Conservation (phyloP, 2,113 vertebrate genomes). For the Microtus ochrogaster region DNA sequence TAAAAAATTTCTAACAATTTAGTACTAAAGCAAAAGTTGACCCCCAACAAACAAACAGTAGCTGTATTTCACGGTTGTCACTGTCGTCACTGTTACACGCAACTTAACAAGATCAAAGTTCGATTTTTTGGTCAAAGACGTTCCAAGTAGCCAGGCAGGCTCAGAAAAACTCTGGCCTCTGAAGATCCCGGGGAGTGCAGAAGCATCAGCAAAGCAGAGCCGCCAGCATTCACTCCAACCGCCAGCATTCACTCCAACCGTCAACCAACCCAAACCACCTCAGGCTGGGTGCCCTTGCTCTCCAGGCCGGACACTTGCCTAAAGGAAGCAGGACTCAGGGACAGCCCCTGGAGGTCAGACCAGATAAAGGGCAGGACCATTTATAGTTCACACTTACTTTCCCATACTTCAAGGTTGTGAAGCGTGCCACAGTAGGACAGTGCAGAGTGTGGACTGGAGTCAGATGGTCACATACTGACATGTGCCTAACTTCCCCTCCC, state of each 20-base stretch:
- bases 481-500: too few species aligned
- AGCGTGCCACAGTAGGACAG: rapidly evolving
- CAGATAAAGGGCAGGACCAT: neutral
- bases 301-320: neutral
- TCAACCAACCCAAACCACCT: slow-evolving; percentile 55
- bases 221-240: neutral
- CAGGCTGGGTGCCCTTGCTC: neutral
- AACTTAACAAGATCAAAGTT: neutral
- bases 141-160: neutral
- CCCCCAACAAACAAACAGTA: neutral
- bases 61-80: neutral
- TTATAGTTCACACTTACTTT: neutral
- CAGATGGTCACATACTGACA: neutral
- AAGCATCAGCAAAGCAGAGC: slow-evolving; percentile 26
- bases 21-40: neutral
- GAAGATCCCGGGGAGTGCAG: neutral
- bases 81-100: rapidly evolving
- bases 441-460: too few species aligned
- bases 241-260: neutral
- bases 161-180: neutral
- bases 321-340: neutral
- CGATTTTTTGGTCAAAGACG: neutral
- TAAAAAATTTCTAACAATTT: neutral
- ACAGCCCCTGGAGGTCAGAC: neutral
- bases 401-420: neutral